A percentile compares a stretch with the other conserved stretches of the same genome.
Conservation (phyloP, 2,888 invertebrate species). For the Agrotis clavis region DNA sequence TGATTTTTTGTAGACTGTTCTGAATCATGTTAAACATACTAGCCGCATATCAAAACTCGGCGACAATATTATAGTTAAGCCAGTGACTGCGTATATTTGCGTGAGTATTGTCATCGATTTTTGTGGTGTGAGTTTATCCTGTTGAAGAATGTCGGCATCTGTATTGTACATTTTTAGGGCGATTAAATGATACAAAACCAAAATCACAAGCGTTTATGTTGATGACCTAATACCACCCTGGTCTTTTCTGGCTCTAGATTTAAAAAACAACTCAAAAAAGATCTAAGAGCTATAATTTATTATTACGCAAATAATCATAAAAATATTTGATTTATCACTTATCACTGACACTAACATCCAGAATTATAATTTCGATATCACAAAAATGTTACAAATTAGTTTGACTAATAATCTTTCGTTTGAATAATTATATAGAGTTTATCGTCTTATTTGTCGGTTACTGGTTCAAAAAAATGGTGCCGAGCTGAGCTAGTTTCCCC, state of each 20-base stretch:
- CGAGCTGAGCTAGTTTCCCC: too few relatives aligned
- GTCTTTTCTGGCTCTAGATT: slow-evolving; percentile 20
- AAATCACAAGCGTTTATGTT: slow-evolving; percentile 72
- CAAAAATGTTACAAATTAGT: too few relatives aligned
- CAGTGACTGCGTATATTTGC: slow-evolving; percentile 85
- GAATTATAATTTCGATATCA: too few relatives aligned
- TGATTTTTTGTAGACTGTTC: slow-evolving; percentile 87
- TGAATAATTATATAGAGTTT: too few relatives aligned
- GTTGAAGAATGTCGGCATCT: slow-evolving; percentile 88
- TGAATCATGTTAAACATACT: slow-evolving; percentile 81
- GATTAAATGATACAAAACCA: slow-evolving; percentile 89
- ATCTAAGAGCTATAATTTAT: background rate
- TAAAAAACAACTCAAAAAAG: background rate
- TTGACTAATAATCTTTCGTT: too few relatives aligned
- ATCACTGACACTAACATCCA: too few relatives aligned
- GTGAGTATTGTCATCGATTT: slow-evolving; percentile 87
- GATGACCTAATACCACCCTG: slow-evolving; percentile 40
- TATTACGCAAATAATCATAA: background rate
- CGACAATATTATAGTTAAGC: slow-evolving; percentile 82
- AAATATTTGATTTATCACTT: background rate
- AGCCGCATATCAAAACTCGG: slow-evolving; percentile 77
- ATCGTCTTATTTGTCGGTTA: too few relatives aligned
- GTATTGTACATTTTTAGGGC: slow-evolving; percentile 91
- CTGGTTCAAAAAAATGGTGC: too few relatives aligned
- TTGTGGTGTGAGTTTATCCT: slow-evolving; percentile 76